These are phyloP conservation scores for Lontra canadensis DNA, from an alignment of 2,113 vertebrate genomes.

Conservation along the genomic window DNA sequence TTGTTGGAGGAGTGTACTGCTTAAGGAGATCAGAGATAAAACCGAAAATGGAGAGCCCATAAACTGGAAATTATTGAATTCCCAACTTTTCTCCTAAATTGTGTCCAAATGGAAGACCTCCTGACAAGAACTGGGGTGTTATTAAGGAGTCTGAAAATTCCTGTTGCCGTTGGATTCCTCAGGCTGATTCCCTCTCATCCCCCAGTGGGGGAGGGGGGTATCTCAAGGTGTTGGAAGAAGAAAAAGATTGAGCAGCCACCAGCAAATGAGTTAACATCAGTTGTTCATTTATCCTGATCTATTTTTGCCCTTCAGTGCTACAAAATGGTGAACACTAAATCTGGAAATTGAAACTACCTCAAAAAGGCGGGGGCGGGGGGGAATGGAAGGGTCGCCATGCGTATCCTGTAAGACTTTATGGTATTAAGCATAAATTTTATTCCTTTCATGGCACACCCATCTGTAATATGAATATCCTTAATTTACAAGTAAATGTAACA, in stretches of 20 bases:
- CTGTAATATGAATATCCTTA: constrained; percentile 57
- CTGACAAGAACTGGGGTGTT: neutral
- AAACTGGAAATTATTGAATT: constrained; percentile 59
- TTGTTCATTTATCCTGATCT: constrained; percentile 33
- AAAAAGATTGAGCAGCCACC: neutral
- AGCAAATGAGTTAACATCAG: neutral
- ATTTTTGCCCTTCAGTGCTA: neutral
- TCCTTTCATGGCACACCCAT: neutral
- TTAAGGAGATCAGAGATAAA: constrained; percentile 61
- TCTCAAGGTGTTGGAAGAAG: constrained; percentile 16
- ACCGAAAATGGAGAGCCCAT: constrained; percentile 48
- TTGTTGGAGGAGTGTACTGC: constrained; percentile 47
- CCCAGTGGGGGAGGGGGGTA: neutral
- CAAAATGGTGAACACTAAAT: constrained; percentile 42
- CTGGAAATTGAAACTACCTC: constrained; percentile 29
- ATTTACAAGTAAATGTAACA: constrained; percentile 60
- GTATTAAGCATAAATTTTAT: constrained; percentile 33
- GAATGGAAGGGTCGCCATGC: neutral
- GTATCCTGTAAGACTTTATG: neutral
- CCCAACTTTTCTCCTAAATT: constrained; percentile 55
- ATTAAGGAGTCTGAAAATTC: constrained; percentile 6
- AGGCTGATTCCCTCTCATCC: neutral
- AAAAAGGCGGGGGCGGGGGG: too few relatives aligned
- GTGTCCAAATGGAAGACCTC: neutral
- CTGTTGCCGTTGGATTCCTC: neutral